These are phyloP conservation scores for Cyrtodaria siliqua DNA, from an alignment of 2,888 invertebrate species.

Conservation along the genomic window DNA sequence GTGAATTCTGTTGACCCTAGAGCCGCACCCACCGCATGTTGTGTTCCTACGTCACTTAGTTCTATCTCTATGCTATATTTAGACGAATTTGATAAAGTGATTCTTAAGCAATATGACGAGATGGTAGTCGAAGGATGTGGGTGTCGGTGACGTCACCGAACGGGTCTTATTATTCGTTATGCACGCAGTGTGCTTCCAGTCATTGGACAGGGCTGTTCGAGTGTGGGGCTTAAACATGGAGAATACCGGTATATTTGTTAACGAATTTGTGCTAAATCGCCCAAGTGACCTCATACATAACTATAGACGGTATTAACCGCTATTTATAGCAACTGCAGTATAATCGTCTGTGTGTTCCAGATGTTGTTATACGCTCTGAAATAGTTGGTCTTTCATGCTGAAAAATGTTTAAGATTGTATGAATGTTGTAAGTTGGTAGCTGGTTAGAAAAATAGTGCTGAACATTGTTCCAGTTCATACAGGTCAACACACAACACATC, in stretches of 20 bases:
- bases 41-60: conserved; percentile 97
- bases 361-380: not conserved
- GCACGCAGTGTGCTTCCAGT: conserved; percentile 45
- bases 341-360: conserved; percentile 17
- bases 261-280: conserved; percentile 45
- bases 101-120: conserved; percentile 99
- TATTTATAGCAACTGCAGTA: no score
- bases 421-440: no score
- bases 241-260: conserved; percentile 46
- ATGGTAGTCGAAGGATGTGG: conserved; percentile 99
- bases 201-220: conserved; percentile 4
- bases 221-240: conserved; percentile 14
- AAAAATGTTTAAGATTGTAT: no score
- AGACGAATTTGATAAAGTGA: conserved; percentile 97
- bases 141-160: conserved; percentile 90
- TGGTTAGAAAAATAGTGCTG: no score
- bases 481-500: no score
- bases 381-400: no score
- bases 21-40: conserved; percentile 97
- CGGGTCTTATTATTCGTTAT: conserved; percentile 3
- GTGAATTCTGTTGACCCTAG: conserved; percentile 97
- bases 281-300: conserved; percentile 17
- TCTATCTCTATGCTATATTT: conserved; percentile 98
- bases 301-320: conserved; percentile 27
- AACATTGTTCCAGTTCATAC: no score